Percentiles rank a stretch among this genome's conserved stretches.
These are phyloP conservation scores for Scarus forsteni DNA, from an alignment of 2,797 vertebrate genomes.

Conservation along the genomic window DNA sequence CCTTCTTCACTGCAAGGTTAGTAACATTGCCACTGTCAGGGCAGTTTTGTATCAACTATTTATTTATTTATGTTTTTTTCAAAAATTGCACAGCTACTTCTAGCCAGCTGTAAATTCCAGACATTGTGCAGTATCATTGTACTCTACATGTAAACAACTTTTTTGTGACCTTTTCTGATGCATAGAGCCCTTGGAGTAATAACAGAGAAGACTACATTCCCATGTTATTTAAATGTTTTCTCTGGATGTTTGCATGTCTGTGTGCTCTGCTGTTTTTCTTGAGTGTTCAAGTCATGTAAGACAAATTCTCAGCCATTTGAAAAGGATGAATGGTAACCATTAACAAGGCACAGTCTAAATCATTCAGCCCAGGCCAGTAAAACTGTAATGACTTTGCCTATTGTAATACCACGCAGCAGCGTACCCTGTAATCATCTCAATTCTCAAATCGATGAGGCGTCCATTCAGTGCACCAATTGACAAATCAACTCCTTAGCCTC, in stretches of 20 bases:
- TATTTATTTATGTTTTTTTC: slow-evolving; percentile 31
- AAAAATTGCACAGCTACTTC: slow-evolving; percentile 32
- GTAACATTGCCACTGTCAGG: slow-evolving; percentile 1
- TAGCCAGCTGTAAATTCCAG: slow-evolving; percentile 32
- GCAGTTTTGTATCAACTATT: slow-evolving; percentile 15
- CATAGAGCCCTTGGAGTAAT: slow-evolving; percentile 15
- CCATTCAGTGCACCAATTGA: slow-evolving; percentile 57
- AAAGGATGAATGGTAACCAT: slow-evolving; percentile 53
- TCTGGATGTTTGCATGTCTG: background rate
- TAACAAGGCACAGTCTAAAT: slow-evolving; percentile 52
- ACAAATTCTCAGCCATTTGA: slow-evolving; percentile 49
- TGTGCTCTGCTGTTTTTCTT: slow-evolving; percentile 32
- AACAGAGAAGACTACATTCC: slow-evolving; percentile 1
- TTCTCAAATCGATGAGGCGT: slow-evolving; percentile 66
- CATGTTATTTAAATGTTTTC: slow-evolving; percentile 13
- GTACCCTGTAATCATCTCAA: slow-evolving; percentile 63
- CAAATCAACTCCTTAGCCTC: slow-evolving; percentile 51
- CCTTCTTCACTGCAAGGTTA: too few relatives aligned
- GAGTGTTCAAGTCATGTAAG: slow-evolving; percentile 32
- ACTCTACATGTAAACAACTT: background rate
- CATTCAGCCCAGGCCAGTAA: slow-evolving; percentile 41
- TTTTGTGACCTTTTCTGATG: slow-evolving; percentile 19
- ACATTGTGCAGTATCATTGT: slow-evolving; percentile 20
- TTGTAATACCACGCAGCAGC: slow-evolving; percentile 60
- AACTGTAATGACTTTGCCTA: slow-evolving; percentile 41